Evolutionary conservation across 2,888 invertebrate species (phyloP).

Genomic region (Tromatobia lineatoria): DNA sequence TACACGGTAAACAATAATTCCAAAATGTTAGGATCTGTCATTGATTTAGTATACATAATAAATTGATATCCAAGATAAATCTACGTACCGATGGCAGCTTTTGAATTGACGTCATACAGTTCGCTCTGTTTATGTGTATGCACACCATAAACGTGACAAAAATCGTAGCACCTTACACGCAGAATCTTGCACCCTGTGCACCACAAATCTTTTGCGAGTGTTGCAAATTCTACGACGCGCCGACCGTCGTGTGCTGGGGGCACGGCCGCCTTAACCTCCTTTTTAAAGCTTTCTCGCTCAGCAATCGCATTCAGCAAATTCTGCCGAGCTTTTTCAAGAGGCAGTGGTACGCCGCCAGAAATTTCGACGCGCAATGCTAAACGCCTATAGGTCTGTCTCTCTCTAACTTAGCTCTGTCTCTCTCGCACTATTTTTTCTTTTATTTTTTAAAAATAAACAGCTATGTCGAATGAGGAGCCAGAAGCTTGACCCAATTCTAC

Average conservation of each 20-base stretch:
- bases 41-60: slow-evolving; percentile 4
- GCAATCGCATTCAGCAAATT: background rate
- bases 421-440: no score
- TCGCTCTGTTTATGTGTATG: slow-evolving; percentile 1
- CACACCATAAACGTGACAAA: background rate
- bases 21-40: background rate
- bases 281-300: background rate
- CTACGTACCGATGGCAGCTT: slow-evolving; percentile 6
- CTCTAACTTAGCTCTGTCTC: no score
- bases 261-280: background rate
- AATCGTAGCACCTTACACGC: slow-evolving; percentile 29
- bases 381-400: no score
- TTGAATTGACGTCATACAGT: background rate
- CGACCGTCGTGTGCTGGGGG: background rate
- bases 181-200: slow-evolving; percentile 41
- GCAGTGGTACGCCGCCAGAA: no score
- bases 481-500: no score
- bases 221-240: slow-evolving; percentile 39
- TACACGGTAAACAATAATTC: slow-evolving; percentile 21
- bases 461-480: no score
- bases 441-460: no score
- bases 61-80: background rate
- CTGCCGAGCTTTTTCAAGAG: slow-evolving; percentile 13
- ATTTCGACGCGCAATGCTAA: no score
- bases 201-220: slow-evolving; percentile 49